phyloP scores from a whole-genome alignment of 2,888 invertebrate genomes.

The Drosophila lacicola region DNA sequence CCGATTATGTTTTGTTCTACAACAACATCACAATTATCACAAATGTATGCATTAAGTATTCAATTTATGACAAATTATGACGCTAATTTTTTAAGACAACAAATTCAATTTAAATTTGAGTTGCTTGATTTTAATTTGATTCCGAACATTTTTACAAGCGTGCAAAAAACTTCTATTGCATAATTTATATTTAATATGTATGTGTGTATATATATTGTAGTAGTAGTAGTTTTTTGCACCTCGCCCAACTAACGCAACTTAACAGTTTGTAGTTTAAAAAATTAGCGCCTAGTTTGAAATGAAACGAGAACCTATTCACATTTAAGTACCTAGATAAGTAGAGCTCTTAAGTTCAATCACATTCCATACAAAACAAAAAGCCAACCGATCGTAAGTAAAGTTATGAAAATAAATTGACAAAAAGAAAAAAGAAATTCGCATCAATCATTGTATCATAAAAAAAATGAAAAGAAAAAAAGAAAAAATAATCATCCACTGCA shows the following conservation, averaged over 20 bases:
- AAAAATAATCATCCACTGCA: constrained; percentile 19
- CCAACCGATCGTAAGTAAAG: constrained; percentile 67
- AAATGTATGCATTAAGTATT: constrained; percentile 43
- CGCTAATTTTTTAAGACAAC: constrained; percentile 63
- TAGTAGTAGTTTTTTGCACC: constrained; percentile 79
- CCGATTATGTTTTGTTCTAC: constrained; percentile 60
- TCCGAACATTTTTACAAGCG: constrained; percentile 32
- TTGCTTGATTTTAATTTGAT: not conserved
- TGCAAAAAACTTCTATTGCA: constrained; percentile 83
- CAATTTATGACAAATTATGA: constrained; percentile 39
- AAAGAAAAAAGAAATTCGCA: constrained; percentile 41
- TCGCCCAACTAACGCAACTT: constrained; percentile 39
- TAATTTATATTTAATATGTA: constrained; percentile 50
- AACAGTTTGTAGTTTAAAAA: constrained; percentile 63
- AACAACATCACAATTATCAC: constrained; percentile 24
- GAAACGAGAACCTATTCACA: constrained; percentile 3
- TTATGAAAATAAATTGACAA: constrained; percentile 32
- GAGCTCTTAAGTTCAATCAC: constrained; percentile 64
- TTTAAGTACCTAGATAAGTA: constrained; percentile 47
- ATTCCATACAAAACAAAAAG: constrained; percentile 58
- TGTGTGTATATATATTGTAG: constrained; percentile 45
- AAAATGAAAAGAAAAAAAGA: constrained; percentile 19
- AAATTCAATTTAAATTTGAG: not conserved
- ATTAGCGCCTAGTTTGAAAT: constrained; percentile 52
- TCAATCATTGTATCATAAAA: constrained; percentile 62